Conservation (phyloP, 2,888 invertebrate genomes). For the Trissolcus brochymenae region DNA sequence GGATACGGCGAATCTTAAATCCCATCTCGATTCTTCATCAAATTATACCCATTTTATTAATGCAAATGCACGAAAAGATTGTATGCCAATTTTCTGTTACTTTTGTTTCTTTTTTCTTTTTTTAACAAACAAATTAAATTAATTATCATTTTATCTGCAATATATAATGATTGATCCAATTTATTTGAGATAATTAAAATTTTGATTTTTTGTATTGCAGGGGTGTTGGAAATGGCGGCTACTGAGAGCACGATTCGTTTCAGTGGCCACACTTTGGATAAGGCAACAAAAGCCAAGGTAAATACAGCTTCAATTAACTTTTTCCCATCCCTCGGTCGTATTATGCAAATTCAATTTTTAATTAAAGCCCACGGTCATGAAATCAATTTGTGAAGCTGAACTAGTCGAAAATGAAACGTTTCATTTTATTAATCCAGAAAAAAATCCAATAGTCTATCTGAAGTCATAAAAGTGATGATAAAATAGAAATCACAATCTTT, state of each 20-base stretch:
- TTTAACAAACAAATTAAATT: too few relatives aligned
- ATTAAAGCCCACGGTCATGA: background rate
- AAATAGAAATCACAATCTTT: too few relatives aligned
- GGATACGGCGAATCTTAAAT: background rate
- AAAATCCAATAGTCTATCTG: too few relatives aligned
- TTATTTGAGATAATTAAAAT: background rate
- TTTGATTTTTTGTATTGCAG: slow-evolving; percentile 76
- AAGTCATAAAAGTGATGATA: too few relatives aligned
- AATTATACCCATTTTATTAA: too few relatives aligned
- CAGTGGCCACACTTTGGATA: slow-evolving; percentile 98
- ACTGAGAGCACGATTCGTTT: slow-evolving; percentile 91
- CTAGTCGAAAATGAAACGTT: too few relatives aligned
- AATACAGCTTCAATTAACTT: slow-evolving; percentile 21
- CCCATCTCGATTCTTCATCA: too few relatives aligned
- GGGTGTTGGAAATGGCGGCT: slow-evolving; percentile 90
- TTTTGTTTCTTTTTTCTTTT: too few relatives aligned
- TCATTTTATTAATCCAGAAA: too few relatives aligned
- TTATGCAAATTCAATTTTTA: background rate
- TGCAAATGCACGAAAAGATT: too few relatives aligned
- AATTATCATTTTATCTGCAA: too few relatives aligned
- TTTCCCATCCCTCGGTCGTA: background rate
- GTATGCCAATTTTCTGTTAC: too few relatives aligned
- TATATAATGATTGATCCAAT: background rate
- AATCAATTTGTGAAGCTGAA: background rate
- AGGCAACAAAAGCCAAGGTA: slow-evolving; percentile 98